A percentile compares a stretch with the other conserved stretches of the same genome.
phyloP scores from a whole-genome alignment of 2,113 vertebrate genomes.

The Menidia beryllina region DNA sequence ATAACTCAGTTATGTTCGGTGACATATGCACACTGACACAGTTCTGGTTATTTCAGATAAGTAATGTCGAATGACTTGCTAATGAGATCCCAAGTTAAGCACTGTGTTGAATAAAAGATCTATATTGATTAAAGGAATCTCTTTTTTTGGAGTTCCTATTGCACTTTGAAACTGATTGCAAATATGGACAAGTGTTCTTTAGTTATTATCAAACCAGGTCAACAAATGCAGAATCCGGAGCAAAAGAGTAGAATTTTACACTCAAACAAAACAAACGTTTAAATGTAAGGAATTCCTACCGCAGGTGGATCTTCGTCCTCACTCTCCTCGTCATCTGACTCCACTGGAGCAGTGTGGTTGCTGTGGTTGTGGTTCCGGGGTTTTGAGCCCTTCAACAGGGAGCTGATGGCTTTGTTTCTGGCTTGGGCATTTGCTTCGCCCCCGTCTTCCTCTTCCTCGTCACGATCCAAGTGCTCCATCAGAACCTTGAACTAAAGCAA shows the following conservation, averaged over 20 bases:
- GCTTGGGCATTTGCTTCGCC: conserved; percentile 92
- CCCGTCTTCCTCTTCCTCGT: conserved; percentile 79
- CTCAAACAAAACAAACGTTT: too few species aligned
- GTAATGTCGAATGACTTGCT: too few species aligned
- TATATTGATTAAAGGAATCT: background rate
- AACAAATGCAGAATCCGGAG: too few species aligned
- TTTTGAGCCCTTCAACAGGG: conserved; percentile 91
- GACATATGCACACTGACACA: too few species aligned
- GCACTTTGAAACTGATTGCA: too few species aligned
- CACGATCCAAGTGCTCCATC: conserved; percentile 95
- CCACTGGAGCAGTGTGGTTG: conserved; percentile 85
- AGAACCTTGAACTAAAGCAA: conserved; percentile 91
- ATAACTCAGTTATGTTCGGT: background rate
- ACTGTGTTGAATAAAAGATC: background rate
- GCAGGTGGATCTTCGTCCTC: conserved; percentile 91
- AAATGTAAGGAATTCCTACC: conserved; percentile 72
- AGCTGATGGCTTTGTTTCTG: conserved; percentile 97
- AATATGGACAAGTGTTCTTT: too few species aligned
- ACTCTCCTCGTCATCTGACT: conserved; percentile 96
- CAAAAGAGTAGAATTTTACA: too few species aligned
- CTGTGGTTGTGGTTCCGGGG: conserved; percentile 90
- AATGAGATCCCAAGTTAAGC: too few species aligned
- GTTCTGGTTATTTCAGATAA: too few species aligned
- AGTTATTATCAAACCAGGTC: too few species aligned
- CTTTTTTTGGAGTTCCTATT: background rate